Evolutionary conservation across 1,140 invertebrate species (phyloP).

Genomic region (Drosophila pseudoobscura): DNA sequence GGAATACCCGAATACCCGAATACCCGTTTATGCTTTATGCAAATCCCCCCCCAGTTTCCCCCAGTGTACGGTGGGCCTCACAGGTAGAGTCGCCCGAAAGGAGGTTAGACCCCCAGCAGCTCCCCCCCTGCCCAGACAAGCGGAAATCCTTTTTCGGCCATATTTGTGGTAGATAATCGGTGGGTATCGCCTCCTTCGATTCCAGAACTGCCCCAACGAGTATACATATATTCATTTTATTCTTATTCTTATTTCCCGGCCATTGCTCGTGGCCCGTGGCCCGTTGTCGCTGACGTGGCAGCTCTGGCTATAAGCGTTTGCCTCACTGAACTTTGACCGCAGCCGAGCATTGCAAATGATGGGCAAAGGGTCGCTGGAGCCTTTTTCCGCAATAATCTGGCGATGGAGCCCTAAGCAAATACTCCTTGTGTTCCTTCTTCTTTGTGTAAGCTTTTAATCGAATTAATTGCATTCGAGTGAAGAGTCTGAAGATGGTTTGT

Average conservation of each 20-base stretch:
- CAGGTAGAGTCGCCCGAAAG: slow-evolving; percentile 10
- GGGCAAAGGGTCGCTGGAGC: slow-evolving; percentile 31
- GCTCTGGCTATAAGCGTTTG: slow-evolving; percentile 19
- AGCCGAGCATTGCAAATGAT: slow-evolving; percentile 55
- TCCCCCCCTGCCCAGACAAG: slow-evolving; percentile 45
- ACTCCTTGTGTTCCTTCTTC: neutral
- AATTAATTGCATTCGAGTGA: slow-evolving; percentile 69
- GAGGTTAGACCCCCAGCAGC: too few relatives aligned
- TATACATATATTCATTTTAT: slow-evolving; percentile 1
- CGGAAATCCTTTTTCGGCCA: slow-evolving; percentile 70
- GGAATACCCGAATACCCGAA: too few relatives aligned
- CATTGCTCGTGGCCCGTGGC: too few relatives aligned
- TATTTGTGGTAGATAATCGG: slow-evolving; percentile 78
- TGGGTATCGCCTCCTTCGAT: slow-evolving; percentile 33
- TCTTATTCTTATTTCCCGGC: neutral
- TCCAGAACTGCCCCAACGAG: too few relatives aligned
- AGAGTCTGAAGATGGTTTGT: slow-evolving; percentile 26
- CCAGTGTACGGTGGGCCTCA: slow-evolving; percentile 2
- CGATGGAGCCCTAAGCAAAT: slow-evolving; percentile 27
- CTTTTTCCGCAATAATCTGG: slow-evolving; percentile 42
- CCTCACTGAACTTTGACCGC: slow-evolving; percentile 67
- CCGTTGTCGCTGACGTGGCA: slow-evolving; percentile 51
- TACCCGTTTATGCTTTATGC: too few relatives aligned
- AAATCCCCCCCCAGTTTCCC: neutral
- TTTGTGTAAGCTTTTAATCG: slow-evolving; percentile 58